Conservation (phyloP, 1,140 invertebrate genomes). For the Drosophila bocki region DNA sequence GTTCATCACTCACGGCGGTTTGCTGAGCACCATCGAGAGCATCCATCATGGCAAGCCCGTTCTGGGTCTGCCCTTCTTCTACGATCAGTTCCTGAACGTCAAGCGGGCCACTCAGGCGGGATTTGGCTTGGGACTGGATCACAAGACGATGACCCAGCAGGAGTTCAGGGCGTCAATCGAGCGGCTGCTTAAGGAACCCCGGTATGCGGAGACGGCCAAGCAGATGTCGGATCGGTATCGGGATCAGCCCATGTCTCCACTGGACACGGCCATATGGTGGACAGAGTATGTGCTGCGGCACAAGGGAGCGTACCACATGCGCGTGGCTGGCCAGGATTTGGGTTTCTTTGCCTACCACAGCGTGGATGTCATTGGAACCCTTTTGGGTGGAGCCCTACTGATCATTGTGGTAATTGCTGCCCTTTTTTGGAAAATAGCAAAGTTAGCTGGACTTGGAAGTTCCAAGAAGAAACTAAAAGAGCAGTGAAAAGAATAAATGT, state of each 20-base stretch:
- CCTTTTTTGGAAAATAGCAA: slow-evolving; percentile 7
- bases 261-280: slow-evolving; percentile 90
- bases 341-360: slow-evolving; percentile 86
- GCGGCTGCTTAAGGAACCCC: slow-evolving; percentile 76
- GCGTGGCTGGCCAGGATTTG: slow-evolving; percentile 65
- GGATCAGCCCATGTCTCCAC: slow-evolving; percentile 87
- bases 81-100: slow-evolving; percentile 88
- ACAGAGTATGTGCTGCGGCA: slow-evolving; percentile 88
- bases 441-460: background rate
- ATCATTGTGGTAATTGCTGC: background rate
- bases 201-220: slow-evolving; percentile 85
- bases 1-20: slow-evolving; percentile 91
- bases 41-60: slow-evolving; percentile 90
- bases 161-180: slow-evolving; percentile 70
- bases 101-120: slow-evolving; percentile 85
- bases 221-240: slow-evolving; percentile 86
- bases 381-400: slow-evolving; percentile 24
- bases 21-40: slow-evolving; percentile 90
- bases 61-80: slow-evolving; percentile 89
- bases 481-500: no score
- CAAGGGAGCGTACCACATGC: slow-evolving; percentile 76
- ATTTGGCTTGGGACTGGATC: slow-evolving; percentile 84
- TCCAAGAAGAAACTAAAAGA: background rate
- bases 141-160: slow-evolving; percentile 78
- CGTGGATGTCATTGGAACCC: slow-evolving; percentile 85